These are phyloP conservation scores for Arothron firmamentum DNA, from an alignment of 2,113 vertebrate species.

Conservation along the genomic window DNA sequence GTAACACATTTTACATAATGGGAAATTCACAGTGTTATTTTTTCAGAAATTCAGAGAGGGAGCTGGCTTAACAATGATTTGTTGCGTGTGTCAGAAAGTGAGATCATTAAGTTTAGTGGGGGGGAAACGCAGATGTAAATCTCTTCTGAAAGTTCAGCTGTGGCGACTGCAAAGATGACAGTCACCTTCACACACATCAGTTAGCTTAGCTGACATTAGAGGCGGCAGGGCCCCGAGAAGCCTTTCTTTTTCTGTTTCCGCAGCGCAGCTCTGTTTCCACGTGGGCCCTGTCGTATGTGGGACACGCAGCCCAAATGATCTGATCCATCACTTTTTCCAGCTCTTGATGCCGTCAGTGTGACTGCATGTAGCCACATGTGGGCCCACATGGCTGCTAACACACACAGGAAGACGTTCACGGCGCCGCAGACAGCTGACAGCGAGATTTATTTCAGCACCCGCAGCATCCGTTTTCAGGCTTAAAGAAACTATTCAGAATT, in stretches of 20 bases:
- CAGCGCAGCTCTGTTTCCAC: neutral
- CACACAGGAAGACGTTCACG: neutral
- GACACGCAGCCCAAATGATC: slow-evolving; percentile 42
- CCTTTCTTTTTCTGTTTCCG: slow-evolving; percentile 18
- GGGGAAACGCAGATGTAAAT: slow-evolving; percentile 7
- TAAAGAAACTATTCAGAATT: neutral
- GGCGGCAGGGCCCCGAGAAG: neutral
- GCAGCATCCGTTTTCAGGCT: neutral
- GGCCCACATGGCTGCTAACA: too few species aligned
- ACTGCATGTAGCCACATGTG: too few species aligned
- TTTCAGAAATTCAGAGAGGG: slow-evolving; percentile 5
- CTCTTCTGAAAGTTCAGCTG: neutral
- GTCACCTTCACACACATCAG: slow-evolving; percentile 19
- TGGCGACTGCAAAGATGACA: neutral
- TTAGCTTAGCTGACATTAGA: slow-evolving; percentile 3
- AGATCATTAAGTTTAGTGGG: neutral
- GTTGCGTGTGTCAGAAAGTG: neutral
- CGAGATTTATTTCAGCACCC: neutral
- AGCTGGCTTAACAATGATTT: slow-evolving; percentile 10
- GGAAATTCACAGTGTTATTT: slow-evolving; percentile 58
- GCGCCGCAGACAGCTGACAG: too few species aligned
- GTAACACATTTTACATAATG: slow-evolving; percentile 12
- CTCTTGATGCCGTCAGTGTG: slow-evolving; percentile 8
- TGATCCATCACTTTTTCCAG: slow-evolving; percentile 44
- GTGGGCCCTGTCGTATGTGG: slow-evolving; percentile 60